Conservation (phyloP, 2,113 vertebrate species). For the Aptenodytes patagonicus region DNA sequence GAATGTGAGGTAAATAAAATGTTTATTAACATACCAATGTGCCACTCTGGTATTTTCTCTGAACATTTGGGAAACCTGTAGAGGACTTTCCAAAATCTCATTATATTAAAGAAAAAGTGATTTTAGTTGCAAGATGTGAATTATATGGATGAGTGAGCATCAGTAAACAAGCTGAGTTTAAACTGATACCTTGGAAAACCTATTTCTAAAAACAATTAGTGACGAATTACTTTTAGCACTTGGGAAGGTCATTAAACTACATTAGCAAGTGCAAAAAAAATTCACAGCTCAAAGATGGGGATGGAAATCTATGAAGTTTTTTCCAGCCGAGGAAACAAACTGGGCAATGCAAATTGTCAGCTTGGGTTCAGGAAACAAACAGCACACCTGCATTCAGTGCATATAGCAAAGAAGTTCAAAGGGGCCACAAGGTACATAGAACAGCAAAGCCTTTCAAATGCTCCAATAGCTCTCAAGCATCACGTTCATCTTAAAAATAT, state of each 20-base stretch:
- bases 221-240: background rate
- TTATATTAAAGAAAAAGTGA: conserved; percentile 14
- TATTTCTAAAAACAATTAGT: conserved; percentile 27
- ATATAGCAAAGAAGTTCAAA: background rate
- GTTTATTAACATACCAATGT: background rate
- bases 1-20: background rate
- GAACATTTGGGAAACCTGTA: background rate
- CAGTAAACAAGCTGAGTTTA: conserved; percentile 32
- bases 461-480: background rate
- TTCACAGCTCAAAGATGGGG: background rate
- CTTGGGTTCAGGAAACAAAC: background rate
- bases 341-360: background rate
- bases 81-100: background rate
- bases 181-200: conserved; percentile 2
- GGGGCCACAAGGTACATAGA: background rate
- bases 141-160: conserved; percentile 30
- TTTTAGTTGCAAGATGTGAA: conserved; percentile 21
- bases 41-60: background rate
- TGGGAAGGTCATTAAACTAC: conserved; percentile 4
- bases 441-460: background rate
- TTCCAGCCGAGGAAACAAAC: background rate
- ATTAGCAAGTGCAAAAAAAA: background rate
- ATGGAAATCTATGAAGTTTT: background rate
- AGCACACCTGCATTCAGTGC: background rate
- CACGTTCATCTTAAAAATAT: background rate